Percentiles rank a stretch among this genome's conserved stretches.
Evolutionary conservation across 2,797 vertebrate species (phyloP).

Genomic region (Cossypha niveicapilla): DNA sequence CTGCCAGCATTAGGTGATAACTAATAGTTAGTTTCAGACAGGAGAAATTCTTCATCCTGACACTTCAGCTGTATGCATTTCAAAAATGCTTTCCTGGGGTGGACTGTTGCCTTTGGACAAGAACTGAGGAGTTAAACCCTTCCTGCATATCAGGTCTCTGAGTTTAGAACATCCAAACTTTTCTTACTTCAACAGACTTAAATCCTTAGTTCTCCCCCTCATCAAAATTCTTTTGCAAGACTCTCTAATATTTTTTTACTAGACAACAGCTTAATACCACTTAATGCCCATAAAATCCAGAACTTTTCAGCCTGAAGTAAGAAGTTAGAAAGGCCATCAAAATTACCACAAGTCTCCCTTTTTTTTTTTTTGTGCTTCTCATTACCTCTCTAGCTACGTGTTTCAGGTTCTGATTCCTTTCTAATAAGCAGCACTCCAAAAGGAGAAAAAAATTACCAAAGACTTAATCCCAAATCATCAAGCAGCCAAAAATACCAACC

Average conservation of each 20-base stretch:
- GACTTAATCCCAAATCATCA: not conserved
- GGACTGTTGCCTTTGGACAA: conserved; percentile 14
- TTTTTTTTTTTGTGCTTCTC: not conserved
- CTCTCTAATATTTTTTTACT: not conserved
- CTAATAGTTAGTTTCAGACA: conserved; percentile 4
- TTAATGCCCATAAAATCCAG: not conserved
- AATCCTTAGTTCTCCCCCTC: not conserved
- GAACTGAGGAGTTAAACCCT: not conserved
- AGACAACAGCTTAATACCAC: not conserved
- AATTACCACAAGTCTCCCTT: not conserved
- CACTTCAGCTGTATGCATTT: not conserved
- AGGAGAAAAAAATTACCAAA: not conserved
- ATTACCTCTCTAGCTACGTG: not conserved
- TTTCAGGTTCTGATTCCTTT: not conserved
- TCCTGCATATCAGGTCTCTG: not conserved
- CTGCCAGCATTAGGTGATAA: not conserved
- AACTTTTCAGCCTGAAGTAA: not conserved
- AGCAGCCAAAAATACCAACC: not conserved
- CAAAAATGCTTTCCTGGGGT: not conserved
- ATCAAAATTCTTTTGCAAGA: not conserved
- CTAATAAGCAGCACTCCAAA: not conserved
- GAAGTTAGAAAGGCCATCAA: not conserved
- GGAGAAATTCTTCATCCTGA: conserved; percentile 31
- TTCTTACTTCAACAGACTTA: conserved; percentile 12
- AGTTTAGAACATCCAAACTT: not conserved